A percentile compares a stretch with the other conserved stretches of the same genome.
Conservation (phyloP, 64 coral and sea anemone species). For the Anthopleura sola region DNA sequence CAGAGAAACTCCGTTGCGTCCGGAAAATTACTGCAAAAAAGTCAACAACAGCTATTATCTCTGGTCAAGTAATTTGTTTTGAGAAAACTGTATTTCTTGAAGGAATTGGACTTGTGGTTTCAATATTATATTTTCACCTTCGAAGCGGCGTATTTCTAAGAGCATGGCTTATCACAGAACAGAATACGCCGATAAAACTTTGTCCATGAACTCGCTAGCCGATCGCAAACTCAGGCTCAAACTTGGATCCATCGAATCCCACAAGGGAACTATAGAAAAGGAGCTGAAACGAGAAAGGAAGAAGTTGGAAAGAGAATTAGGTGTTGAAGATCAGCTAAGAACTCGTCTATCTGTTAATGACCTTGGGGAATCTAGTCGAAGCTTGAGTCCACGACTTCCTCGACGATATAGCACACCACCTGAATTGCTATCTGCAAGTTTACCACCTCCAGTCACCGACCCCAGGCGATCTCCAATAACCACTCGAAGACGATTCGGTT, state of each 20-base stretch:
- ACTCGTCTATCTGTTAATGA: conserved; percentile 47
- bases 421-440: conserved; percentile 28
- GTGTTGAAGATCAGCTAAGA: conserved; percentile 51
- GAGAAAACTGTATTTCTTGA: neutral
- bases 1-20: neutral
- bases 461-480: conserved; percentile 37
- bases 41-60: neutral
- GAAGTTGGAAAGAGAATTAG: conserved; percentile 69
- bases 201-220: conserved; percentile 79
- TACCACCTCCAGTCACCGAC: conserved; percentile 46
- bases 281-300: conserved; percentile 87
- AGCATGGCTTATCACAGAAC: conserved; percentile 86
- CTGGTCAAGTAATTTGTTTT: neutral
- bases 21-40: conserved; percentile 9
- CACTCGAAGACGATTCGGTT: conserved; percentile 33
- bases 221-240: conserved; percentile 85
- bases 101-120: neutral
- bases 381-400: conserved; percentile 67
- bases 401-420: conserved; percentile 74
- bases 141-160: too few relatives aligned
- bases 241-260: conserved; percentile 59
- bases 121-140: neutral
- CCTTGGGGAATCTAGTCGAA: conserved; percentile 12
- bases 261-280: conserved; percentile 67
- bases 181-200: conserved; percentile 86